These are phyloP conservation scores for Chiloscyllium punctatum DNA, from an alignment of 2,797 vertebrate species.

Conservation along the genomic window DNA sequence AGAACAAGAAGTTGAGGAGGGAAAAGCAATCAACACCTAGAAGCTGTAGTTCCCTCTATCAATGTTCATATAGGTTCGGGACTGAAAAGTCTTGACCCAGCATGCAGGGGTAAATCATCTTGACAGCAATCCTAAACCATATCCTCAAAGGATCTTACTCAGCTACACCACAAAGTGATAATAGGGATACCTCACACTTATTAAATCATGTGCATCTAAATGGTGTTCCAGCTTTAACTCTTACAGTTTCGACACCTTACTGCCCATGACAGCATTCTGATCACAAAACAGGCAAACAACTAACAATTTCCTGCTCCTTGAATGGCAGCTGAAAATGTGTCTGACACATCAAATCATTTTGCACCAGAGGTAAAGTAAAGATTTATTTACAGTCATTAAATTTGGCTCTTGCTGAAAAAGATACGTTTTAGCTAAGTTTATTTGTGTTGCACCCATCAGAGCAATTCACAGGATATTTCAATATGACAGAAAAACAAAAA, in stretches of 20 bases:
- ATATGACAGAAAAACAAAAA: too few species aligned
- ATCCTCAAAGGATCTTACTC: not conserved
- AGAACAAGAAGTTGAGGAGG: too few species aligned
- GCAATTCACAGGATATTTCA: too few species aligned
- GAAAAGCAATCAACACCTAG: not conserved
- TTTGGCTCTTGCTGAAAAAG: too few species aligned
- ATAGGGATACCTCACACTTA: not conserved
- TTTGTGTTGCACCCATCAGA: too few species aligned
- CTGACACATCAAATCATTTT: not conserved
- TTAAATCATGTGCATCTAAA: not conserved
- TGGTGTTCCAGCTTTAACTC: not conserved
- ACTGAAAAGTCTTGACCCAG: not conserved
- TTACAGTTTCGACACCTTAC: not conserved
- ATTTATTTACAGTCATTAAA: not conserved
- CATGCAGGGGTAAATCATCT: not conserved
- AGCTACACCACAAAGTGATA: not conserved
- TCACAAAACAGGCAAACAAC: not conserved
- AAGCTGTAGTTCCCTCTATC: not conserved
- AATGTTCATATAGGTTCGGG: not conserved
- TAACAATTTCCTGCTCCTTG: not conserved
- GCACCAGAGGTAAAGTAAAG: not conserved
- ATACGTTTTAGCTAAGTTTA: too few species aligned
- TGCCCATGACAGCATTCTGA: not conserved
- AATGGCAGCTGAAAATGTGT: not conserved
- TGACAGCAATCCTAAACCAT: not conserved